Conservation (phyloP, 2,888 invertebrate genomes). For the Hirtodrosophila trivittata region DNA sequence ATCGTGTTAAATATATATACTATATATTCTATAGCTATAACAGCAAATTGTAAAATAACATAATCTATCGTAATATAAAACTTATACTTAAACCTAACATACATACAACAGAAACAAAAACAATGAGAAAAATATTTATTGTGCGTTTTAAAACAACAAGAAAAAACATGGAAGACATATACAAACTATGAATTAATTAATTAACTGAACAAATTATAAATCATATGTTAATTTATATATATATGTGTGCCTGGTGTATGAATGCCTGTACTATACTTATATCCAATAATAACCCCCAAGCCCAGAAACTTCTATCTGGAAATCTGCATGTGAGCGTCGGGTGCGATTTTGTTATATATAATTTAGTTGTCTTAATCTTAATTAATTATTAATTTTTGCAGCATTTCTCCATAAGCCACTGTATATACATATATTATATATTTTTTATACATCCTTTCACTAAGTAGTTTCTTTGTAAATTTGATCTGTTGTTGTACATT, state of each 20-base stretch:
- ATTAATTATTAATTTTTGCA: conserved; percentile 40
- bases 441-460: conserved; percentile 32
- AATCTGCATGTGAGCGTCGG: conserved; percentile 60
- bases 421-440: conserved; percentile 32
- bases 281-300: too few species aligned
- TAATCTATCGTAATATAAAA: too few species aligned
- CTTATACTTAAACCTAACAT: conserved; percentile 2
- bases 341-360: conserved; percentile 47
- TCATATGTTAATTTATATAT: conserved; percentile 72
- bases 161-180: conserved; percentile 71
- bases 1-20: conserved; percentile 37
- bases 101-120: conserved; percentile 13
- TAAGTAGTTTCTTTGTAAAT: conserved; percentile 53
- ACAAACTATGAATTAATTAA: conserved; percentile 61
- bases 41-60: too few species aligned
- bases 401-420: conserved; percentile 50
- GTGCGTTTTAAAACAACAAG: conserved; percentile 57
- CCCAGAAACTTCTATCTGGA: too few species aligned
- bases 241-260: conserved; percentile 32
- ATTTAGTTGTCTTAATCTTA: conserved; percentile 31
- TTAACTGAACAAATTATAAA: conserved; percentile 30
- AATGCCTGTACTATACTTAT: conserved; percentile 34
- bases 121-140: conserved; percentile 51
- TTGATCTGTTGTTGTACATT: conserved; percentile 57
- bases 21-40: conserved; percentile 22